Evolutionary conservation across 2,888 invertebrate species (phyloP), one percentile per base, ranked within the genome.

Genomic region (Melipona beecheii): DNA sequence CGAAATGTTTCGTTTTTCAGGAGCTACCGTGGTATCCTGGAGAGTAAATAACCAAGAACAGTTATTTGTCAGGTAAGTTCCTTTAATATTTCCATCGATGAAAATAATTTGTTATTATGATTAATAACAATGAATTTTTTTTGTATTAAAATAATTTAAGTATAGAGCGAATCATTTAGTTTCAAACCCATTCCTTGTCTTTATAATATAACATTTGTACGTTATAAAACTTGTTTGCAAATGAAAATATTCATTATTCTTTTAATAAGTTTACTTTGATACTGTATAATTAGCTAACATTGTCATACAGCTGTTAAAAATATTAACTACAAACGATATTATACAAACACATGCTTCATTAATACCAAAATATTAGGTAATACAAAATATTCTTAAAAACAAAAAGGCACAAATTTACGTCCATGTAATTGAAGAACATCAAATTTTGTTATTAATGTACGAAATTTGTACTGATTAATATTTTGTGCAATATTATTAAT

Each of bases 21-120:
- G 99, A 95, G 98, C 99, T 88, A 99, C 99, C 79, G 98, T 99
- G 88, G 98, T 98, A 89, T 99, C 99, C 94, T 99, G 99, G 99
- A 96, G 98, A 92, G 98, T 98, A 86, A 98, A 98, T 95, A 99
- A 98, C 95, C 98, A 98, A 95, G 99, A 99, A 95, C 98, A 98
- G 94, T 96, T 99, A 94, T 99, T 99, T 96, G 98, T 99, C 92
- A 99, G 98, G 98, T 98, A 96, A 96, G 96, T 66, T 17, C n/a
- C n/a, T n/a, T 3, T n/a, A 56, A 15, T 36, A 50, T 66, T 68
- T 58, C 2, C 24, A 2, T 50, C 5, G 50, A 31, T 58, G 4
- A 49, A 56, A 70, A 15, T 17, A 21, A 50, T 50, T 49, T 19
- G 5, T 43, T 50, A 17, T n/a, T 15, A 4, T 15, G 19, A 13